Conservation (phyloP, 2,888 invertebrate genomes). For the Willowsia nigromaculata region DNA sequence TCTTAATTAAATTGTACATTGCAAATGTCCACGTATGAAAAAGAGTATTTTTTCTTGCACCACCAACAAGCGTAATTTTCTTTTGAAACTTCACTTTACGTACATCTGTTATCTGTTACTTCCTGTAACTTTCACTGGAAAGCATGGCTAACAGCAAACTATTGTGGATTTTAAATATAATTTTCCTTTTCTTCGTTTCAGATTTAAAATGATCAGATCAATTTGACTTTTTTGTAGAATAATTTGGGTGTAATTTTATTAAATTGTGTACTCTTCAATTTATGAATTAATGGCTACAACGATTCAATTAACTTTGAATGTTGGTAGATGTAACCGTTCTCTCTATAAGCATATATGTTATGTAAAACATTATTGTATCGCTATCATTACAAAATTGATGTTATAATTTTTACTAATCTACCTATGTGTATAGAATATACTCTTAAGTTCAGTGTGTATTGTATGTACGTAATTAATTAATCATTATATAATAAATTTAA, state of each 20-base stretch:
- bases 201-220: too few relatives aligned
- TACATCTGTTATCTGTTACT: background rate
- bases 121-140: background rate
- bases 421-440: background rate
- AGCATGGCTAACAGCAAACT: background rate
- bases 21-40: background rate
- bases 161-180: too few relatives aligned
- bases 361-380: conserved; percentile 16
- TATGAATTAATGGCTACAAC: background rate
- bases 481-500: conserved; percentile 40
- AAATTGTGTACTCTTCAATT: conserved; percentile 7
- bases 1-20: too few relatives aligned
- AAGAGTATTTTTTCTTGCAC: background rate
- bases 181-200: too few relatives aligned
- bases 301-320: background rate
- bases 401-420: background rate
- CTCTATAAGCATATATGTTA: background rate
- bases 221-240: background rate
- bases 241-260: background rate
- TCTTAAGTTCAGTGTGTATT: background rate
- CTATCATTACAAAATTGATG: background rate
- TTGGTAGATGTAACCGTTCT: background rate
- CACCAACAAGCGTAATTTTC: background rate
- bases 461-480: background rate
- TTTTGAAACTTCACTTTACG: too few relatives aligned